These are phyloP conservation scores for Protobothrops flavoviridis DNA, from an alignment of 2,113 vertebrate species.

Conservation along the genomic window DNA sequence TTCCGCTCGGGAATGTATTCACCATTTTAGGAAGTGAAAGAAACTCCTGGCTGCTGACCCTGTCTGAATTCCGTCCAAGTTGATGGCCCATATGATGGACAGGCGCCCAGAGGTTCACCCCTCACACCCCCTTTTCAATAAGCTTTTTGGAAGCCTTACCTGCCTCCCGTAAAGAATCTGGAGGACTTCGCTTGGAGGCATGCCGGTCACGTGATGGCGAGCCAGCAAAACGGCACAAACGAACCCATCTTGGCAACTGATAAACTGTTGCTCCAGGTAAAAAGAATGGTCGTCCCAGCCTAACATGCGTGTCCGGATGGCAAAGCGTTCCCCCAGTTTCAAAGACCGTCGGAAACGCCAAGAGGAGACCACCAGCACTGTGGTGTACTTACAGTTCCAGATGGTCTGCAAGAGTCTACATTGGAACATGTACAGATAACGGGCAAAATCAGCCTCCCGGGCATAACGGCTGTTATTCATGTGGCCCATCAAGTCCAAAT, in stretches of 20 bases:
- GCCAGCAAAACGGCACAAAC: constrained; percentile 78
- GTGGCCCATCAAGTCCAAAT: constrained; percentile 86
- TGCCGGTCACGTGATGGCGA: constrained; percentile 72
- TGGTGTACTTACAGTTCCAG: constrained; percentile 65
- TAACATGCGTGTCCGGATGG: constrained; percentile 68
- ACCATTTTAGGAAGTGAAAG: too few relatives aligned
- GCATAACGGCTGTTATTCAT: constrained; percentile 92
- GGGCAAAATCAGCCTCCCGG: constrained; percentile 87
- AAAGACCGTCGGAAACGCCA: constrained; percentile 75
- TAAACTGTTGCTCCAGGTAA: constrained; percentile 80
- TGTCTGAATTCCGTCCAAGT: too few relatives aligned
- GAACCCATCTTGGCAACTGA: constrained; percentile 76
- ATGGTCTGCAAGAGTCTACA: constrained; percentile 78
- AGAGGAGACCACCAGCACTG: constrained; percentile 73
- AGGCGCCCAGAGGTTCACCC: neutral
- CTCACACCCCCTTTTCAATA: neutral
- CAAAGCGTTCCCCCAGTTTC: constrained; percentile 67
- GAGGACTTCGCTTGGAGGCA: constrained; percentile 73
- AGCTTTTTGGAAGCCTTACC: constrained; percentile 47
- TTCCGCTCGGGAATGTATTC: too few relatives aligned
- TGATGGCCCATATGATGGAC: neutral
- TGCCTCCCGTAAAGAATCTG: constrained; percentile 76
- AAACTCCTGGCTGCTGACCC: too few relatives aligned
- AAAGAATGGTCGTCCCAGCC: constrained; percentile 84
- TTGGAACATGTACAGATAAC: constrained; percentile 76